Evolutionary conservation across 2,888 invertebrate genomes (phyloP).

Genomic region (Dynastes tityus): DNA sequence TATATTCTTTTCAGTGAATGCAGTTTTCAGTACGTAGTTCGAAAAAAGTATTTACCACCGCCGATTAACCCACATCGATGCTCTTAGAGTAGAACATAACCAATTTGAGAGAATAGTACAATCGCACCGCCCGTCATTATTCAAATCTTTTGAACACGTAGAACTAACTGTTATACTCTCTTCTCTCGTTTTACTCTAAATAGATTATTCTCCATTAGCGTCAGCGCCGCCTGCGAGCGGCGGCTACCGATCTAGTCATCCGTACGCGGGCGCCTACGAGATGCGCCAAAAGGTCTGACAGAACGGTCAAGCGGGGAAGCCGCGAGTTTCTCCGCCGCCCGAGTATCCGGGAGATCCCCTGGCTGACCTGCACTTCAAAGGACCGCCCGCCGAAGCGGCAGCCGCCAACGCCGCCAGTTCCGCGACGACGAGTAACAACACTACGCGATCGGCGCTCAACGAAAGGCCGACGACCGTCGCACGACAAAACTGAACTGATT

Average conservation of each 20-base stretch:
- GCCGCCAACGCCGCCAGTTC: conserved; percentile 28
- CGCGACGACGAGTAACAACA: conserved; percentile 42
- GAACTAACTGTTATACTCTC: conserved; percentile 43
- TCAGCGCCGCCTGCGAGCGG: conserved; percentile 68
- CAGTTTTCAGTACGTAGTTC: too few species aligned
- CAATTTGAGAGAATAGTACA: not conserved
- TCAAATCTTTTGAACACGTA: conserved; percentile 33
- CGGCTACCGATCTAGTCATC: conserved; percentile 69
- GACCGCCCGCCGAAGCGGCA: conserved; percentile 55
- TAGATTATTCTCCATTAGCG: conserved; percentile 69
- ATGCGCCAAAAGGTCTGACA: conserved; percentile 84
- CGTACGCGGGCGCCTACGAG: conserved; percentile 84
- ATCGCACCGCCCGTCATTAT: conserved; percentile 1
- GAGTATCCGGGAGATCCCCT: conserved; percentile 69
- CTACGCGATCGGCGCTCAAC: conserved; percentile 41
- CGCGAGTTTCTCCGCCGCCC: conserved; percentile 68
- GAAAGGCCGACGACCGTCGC: conserved; percentile 36
- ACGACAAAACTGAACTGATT: conserved; percentile 32
- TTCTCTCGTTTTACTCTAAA: conserved; percentile 48
- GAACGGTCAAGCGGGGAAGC: conserved; percentile 63
- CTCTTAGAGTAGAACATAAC: not conserved
- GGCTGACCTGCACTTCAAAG: conserved; percentile 63
- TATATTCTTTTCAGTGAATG: too few species aligned
- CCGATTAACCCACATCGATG: too few species aligned
- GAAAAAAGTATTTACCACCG: too few species aligned